Evolutionary conservation across 2,888 invertebrate species (phyloP).

Genomic region (Coenonympha arcania): DNA sequence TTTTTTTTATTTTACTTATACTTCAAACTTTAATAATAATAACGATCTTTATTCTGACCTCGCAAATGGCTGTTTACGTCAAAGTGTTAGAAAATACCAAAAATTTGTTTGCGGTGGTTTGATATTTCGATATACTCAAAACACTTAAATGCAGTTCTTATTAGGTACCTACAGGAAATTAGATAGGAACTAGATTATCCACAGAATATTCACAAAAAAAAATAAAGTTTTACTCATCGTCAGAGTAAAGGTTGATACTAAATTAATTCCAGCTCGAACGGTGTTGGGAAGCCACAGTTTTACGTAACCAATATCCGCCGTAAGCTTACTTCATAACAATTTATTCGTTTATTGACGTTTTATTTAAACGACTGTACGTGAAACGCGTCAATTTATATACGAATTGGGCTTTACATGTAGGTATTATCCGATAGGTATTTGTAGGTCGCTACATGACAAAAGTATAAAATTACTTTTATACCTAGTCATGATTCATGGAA

Average conservation of each 20-base stretch:
- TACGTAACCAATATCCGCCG: constrained; percentile 38
- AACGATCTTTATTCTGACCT: no score
- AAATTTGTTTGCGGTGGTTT: no score
- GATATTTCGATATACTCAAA: no score
- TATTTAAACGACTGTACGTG: constrained; percentile 17
- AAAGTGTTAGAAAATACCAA: no score
- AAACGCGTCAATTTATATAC: constrained; percentile 12
- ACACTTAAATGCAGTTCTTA: no score
- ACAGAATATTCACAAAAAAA: background rate
- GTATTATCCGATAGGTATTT: background rate
- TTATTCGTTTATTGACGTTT: constrained; percentile 23
- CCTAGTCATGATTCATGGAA: background rate
- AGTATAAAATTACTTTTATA: no score
- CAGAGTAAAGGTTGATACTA: constrained; percentile 20
- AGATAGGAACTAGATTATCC: no score
- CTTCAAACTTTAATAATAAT: no score
- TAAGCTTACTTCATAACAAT: constrained; percentile 29
- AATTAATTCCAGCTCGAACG: constrained; percentile 29
- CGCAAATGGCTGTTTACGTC: constrained; percentile 38
- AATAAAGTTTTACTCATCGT: background rate
- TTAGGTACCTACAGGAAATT: no score
- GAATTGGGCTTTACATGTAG: constrained; percentile 7
- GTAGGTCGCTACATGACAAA: background rate
- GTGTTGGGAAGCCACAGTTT: constrained; percentile 33
- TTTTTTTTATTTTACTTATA: no score